A percentile compares a stretch with the other conserved stretches of the same genome.
Conservation (phyloP, 2,888 invertebrate genomes). For the Lamellibrachia columna region DNA sequence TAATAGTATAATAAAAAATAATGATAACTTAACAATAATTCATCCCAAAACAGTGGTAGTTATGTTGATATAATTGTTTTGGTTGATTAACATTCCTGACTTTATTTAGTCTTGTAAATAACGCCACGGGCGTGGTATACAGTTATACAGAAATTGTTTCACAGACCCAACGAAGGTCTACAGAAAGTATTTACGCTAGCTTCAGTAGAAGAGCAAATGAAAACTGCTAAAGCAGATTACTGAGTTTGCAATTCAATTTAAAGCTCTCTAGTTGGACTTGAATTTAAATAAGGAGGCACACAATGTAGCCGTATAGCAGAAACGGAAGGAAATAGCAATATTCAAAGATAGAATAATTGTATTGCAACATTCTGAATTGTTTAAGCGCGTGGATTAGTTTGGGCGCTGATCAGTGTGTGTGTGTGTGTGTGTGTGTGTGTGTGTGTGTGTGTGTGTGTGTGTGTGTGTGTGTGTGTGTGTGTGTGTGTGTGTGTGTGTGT, state of each 20-base stretch:
- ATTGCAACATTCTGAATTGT: background rate
- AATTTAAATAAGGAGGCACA: too few relatives aligned
- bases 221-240: too few relatives aligned
- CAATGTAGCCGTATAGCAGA: too few relatives aligned
- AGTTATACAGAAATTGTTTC: background rate
- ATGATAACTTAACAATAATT: background rate
- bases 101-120: background rate
- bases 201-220: too few relatives aligned
- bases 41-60: too few relatives aligned
- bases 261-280: too few relatives aligned
- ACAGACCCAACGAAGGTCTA: background rate
- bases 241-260: too few relatives aligned
- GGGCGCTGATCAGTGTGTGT: background rate
- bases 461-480: too few relatives aligned
- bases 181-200: background rate
- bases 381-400: background rate
- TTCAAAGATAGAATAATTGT: background rate
- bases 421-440: too few relatives aligned
- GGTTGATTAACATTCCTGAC: background rate
- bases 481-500: too few relatives aligned
- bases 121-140: background rate
- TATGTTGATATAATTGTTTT: background rate
- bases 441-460: too few relatives aligned
- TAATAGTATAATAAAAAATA: background rate
- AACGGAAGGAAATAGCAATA: background rate